These are phyloP conservation scores for Drosophila ohnishii DNA, from an alignment of 1,140 invertebrate species.

Conservation along the genomic window DNA sequence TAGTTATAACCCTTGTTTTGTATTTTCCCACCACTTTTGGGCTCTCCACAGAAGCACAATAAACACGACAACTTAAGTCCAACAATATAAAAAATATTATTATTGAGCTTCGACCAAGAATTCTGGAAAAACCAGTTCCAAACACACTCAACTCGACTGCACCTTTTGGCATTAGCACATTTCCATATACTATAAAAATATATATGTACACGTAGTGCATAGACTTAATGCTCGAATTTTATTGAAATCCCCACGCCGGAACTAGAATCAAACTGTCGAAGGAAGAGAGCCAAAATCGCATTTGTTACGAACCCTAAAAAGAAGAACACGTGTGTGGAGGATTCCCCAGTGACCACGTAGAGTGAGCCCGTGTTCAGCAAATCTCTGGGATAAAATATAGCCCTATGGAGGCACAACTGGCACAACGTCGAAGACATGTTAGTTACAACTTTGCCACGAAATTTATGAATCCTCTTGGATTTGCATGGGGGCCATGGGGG, in stretches of 20 bases:
- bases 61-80: not conserved
- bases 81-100: not conserved
- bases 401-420: conserved; percentile 52
- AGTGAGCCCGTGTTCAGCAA: conserved; percentile 17
- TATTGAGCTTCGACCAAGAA: conserved; percentile 6
- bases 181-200: not conserved
- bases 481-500: conserved; percentile 9
- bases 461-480: conserved; percentile 45
- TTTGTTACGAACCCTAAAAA: not conserved
- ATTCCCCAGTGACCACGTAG: conserved; percentile 59
- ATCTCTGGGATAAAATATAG: conserved; percentile 58
- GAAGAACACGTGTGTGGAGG: conserved; percentile 36
- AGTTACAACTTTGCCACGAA: conserved; percentile 62
- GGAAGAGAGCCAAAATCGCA: conserved; percentile 13
- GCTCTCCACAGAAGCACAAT: not conserved
- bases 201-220: not conserved
- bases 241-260: not conserved
- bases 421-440: conserved; percentile 53
- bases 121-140: conserved; percentile 40
- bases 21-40: not conserved
- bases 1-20: not conserved
- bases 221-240: conserved; percentile 13
- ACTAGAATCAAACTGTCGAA: conserved; percentile 36
- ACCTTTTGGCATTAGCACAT: conserved; percentile 19
- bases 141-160: conserved; percentile 14